Evolutionary conservation across 2,888 invertebrate genomes (phyloP), one percentile per base, ranked within the genome.

Genomic region (Thelaira solivaga): DNA sequence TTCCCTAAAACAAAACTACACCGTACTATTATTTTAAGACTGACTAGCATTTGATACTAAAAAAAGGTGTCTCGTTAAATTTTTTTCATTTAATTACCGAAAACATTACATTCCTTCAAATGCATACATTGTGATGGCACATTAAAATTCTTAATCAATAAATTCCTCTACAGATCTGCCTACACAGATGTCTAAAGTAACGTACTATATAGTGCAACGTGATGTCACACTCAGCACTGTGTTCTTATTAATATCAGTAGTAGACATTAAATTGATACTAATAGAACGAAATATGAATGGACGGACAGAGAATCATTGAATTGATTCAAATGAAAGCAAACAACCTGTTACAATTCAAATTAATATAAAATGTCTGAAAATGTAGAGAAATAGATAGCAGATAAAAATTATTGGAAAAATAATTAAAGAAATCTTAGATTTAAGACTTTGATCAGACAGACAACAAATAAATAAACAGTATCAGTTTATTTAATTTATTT

Each of bases 211-310:
- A 16, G 8, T 26, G 8, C 26, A 11, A 26, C 10, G 7, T 47
- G 36, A 24, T 64, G 26, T 62, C 16, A 13, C 31, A 10, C n/a
- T 29, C n/a, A 20, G 20, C n/a, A 61, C n/a, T 26, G 26, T 61
- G 47, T 45, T 34, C 13, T 16, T 20, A 45, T 5, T 31, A 34
- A 45, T 45, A 39, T 26, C 7, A 18, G 34, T 10, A 36, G 24
- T 20, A 39, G 64, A 26, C 51, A 64, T 45, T 29, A 39, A 41
- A 64, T 51, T 64, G 18, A 49, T 20, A 36, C 16, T 51, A 51
- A 49, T 26, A 49, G n/a, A 49, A 5, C 26, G 22, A 26, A 62
- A n/a, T 13, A 4, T 31, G 20, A n/a, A 22, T 11, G 10, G 18
- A 41, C 26, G 16, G 10, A 64, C 36, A 36, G 11, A 11, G 13